These are phyloP conservation scores for Lethenteron reissneri DNA, from an alignment of 2,113 vertebrate genomes.

Conservation along the genomic window DNA sequence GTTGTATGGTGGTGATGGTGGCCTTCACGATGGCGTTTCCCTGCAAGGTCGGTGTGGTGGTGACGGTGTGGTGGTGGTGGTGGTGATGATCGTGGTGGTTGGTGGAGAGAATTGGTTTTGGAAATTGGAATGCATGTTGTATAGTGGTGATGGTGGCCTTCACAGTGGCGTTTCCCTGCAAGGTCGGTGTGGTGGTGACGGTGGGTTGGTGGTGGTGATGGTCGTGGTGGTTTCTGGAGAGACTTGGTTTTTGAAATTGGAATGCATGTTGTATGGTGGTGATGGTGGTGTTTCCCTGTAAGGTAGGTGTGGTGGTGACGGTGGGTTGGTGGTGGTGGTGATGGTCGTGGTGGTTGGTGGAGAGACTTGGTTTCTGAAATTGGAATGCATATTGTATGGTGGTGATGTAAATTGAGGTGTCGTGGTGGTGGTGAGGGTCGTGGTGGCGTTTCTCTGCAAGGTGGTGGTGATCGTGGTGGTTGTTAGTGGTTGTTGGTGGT, in stretches of 20 bases:
- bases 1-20: constrained; percentile 33
- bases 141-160: constrained; percentile 31
- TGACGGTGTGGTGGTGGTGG: no score
- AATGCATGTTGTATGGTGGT: no score
- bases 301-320: constrained; percentile 12
- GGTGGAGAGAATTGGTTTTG: no score
- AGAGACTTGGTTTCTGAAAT: no score
- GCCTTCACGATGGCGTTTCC: constrained; percentile 41
- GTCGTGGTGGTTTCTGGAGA: no score
- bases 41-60: constrained; percentile 30
- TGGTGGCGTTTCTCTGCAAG: constrained; percentile 48
- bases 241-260: no score
- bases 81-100: no score
- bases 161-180: constrained; percentile 41
- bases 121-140: no score
- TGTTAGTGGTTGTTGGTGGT: no score
- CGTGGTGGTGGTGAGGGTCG: constrained; percentile 45
- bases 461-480: constrained; percentile 16
- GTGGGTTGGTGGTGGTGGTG: no score
- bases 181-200: constrained; percentile 21
- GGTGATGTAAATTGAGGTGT: constrained; percentile 12
- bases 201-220: no score
- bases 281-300: constrained; percentile 39
- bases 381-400: constrained; percentile 9
- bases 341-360: no score